These are phyloP conservation scores for Pantherophis vulpinus DNA, from an alignment of 2,797 vertebrate genomes.

Conservation along the genomic window DNA sequence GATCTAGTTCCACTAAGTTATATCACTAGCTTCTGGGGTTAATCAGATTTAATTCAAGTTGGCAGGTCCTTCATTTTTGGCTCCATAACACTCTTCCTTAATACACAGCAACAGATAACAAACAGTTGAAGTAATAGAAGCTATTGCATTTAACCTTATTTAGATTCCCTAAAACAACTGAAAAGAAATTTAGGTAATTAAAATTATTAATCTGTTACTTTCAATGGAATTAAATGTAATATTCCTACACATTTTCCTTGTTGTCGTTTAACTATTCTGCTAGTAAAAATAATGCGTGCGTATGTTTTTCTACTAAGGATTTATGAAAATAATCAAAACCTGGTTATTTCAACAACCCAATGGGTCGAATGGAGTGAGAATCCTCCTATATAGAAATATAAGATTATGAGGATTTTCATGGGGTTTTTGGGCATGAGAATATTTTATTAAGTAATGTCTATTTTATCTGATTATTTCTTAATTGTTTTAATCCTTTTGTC, in stretches of 20 bases:
- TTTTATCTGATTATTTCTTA: neutral
- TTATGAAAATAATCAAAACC: neutral
- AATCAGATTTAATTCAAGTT: conserved; percentile 11
- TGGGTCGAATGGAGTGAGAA: neutral
- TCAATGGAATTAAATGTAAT: conserved; percentile 34
- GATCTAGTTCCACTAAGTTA: conserved; percentile 15
- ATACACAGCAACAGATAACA: neutral
- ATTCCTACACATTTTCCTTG: neutral
- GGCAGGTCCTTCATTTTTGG: conserved; percentile 10
- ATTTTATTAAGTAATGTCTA: neutral
- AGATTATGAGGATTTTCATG: neutral
- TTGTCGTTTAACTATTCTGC: neutral
- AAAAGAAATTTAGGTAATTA: conserved; percentile 12
- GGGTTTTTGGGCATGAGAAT: neutral
- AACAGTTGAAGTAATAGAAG: neutral
- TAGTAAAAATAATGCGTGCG: conserved; percentile 29
- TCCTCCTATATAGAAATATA: neutral
- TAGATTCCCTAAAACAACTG: neutral
- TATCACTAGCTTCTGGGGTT: neutral
- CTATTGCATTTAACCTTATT: conserved; percentile 9
- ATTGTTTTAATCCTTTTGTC: neutral
- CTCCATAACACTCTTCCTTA: conserved; percentile 2
- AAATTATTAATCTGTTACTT: conserved; percentile 28
- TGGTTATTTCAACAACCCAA: neutral
- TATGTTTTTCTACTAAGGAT: conserved; percentile 21